These are phyloP conservation scores for Polydrusus cervinus DNA, from an alignment of 2,888 invertebrate species.

Conservation along the genomic window DNA sequence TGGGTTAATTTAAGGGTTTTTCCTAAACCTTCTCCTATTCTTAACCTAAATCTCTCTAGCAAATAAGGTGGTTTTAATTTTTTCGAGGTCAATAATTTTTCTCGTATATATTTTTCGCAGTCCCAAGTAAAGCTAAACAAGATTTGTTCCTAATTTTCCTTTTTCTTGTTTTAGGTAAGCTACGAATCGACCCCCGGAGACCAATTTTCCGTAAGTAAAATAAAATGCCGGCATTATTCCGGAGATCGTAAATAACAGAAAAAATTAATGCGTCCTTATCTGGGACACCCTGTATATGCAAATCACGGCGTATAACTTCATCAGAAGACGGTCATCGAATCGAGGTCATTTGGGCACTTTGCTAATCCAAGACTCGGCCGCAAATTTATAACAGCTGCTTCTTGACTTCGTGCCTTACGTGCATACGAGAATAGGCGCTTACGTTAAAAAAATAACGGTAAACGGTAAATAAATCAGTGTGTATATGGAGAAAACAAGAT, in stretches of 20 bases:
- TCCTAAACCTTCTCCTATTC: no score
- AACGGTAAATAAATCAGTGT: background rate
- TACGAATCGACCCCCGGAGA: constrained; percentile 45
- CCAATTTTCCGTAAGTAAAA: constrained; percentile 53
- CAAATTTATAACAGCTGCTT: constrained; percentile 37
- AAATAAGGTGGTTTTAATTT: no score
- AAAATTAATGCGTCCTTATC: no score
- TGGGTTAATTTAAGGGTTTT: no score
- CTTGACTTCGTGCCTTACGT: constrained; percentile 46
- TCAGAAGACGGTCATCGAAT: background rate
- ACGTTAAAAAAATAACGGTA: constrained; percentile 36
- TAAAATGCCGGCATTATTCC: constrained; percentile 50
- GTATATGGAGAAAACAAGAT: background rate
- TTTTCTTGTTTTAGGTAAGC: constrained; percentile 51
- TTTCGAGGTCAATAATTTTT: background rate
- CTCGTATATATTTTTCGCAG: constrained; percentile 4
- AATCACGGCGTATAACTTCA: no score
- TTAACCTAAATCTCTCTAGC: no score
- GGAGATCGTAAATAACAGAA: constrained; percentile 44
- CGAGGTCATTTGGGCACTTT: constrained; percentile 35
- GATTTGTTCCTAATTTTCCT: constrained; percentile 52
- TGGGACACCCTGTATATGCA: no score
- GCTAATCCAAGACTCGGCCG: constrained; percentile 17
- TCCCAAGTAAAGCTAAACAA: constrained; percentile 33
- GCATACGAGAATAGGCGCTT: constrained; percentile 32